Conservation (phyloP, 2,797 vertebrate species). For the Hydrophis major region DNA sequence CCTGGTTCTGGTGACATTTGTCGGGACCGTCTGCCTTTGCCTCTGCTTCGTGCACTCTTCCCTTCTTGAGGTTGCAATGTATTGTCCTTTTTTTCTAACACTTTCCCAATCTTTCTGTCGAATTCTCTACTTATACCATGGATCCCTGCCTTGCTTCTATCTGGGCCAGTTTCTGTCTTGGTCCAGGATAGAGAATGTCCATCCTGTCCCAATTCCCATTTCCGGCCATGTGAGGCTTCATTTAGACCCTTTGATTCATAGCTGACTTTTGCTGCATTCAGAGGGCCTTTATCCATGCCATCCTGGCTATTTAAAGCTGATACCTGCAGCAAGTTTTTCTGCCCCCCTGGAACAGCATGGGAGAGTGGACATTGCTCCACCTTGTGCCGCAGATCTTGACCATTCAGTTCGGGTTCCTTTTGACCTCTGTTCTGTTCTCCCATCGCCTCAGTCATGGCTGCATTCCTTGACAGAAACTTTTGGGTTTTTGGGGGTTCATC, state of each 20-base stretch:
- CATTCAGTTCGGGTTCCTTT: constrained; percentile 65
- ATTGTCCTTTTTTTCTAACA: constrained; percentile 72
- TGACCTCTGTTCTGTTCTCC: constrained; percentile 60
- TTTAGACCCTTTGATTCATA: constrained; percentile 16
- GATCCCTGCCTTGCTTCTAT: constrained; percentile 63
- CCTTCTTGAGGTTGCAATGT: constrained; percentile 69
- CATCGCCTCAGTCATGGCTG: constrained; percentile 48
- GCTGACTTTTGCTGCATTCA: fast-evolving
- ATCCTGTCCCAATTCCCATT: constrained; percentile 48
- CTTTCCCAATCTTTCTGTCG: constrained; percentile 63
- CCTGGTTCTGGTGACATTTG: constrained; percentile 91
- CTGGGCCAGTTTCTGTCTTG: constrained; percentile 57
- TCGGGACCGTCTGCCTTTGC: constrained; percentile 82
- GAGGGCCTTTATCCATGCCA: not conserved
- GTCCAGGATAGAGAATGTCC: constrained; percentile 73
- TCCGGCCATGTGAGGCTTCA: constrained; percentile 1
- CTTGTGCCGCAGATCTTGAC: constrained; percentile 69
- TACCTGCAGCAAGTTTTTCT: constrained; percentile 30
- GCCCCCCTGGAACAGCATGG: constrained; percentile 58
- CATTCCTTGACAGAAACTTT: constrained; percentile 49
- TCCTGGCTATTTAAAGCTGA: constrained; percentile 17
- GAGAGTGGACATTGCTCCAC: constrained; percentile 73
- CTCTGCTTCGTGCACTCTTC: constrained; percentile 74
- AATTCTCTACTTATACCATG: constrained; percentile 39
- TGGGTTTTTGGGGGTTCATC: constrained; percentile 48